These are phyloP conservation scores for Tenthredo amoena DNA, from an alignment of 2,888 invertebrate genomes.

Conservation along the genomic window DNA sequence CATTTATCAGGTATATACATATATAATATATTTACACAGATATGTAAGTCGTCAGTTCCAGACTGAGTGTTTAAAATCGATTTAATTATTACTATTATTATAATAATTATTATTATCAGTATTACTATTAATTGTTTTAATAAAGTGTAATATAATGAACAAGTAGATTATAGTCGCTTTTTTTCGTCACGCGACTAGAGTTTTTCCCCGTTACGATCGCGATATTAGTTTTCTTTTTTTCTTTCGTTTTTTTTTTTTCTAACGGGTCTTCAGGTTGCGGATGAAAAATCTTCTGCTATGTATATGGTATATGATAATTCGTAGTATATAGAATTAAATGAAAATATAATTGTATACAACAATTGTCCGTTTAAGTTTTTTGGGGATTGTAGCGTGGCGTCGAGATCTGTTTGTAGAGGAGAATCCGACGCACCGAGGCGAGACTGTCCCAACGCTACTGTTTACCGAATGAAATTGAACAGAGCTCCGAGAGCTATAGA, in stretches of 20 bases:
- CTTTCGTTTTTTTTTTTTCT: neutral
- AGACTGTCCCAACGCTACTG: constrained; percentile 44
- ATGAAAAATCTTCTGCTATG: neutral
- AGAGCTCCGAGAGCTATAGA: constrained; percentile 70
- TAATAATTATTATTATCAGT: neutral
- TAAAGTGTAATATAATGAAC: constrained; percentile 10
- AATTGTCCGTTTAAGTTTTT: neutral
- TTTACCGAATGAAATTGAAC: constrained; percentile 57
- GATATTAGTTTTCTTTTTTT: neutral
- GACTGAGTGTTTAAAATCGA: constrained; percentile 29
- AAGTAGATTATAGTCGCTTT: neutral
- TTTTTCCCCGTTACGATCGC: neutral
- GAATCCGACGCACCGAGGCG: constrained; percentile 44
- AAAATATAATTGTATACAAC: neutral
- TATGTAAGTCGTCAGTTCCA: constrained; percentile 42
- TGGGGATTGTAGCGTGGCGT: neutral
- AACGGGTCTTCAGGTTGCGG: neutral
- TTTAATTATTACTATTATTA: constrained; percentile 33
- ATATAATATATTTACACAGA: constrained; percentile 27
- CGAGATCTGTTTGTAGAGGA: constrained; percentile 9
- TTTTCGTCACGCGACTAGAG: constrained; percentile 1
- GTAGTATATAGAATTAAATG: neutral
- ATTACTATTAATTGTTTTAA: constrained; percentile 1
- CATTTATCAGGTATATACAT: neutral
- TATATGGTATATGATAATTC: neutral